Evolutionary conservation across 1,140 invertebrate species (phyloP).

Genomic region (Zaprionus vittiger): DNA sequence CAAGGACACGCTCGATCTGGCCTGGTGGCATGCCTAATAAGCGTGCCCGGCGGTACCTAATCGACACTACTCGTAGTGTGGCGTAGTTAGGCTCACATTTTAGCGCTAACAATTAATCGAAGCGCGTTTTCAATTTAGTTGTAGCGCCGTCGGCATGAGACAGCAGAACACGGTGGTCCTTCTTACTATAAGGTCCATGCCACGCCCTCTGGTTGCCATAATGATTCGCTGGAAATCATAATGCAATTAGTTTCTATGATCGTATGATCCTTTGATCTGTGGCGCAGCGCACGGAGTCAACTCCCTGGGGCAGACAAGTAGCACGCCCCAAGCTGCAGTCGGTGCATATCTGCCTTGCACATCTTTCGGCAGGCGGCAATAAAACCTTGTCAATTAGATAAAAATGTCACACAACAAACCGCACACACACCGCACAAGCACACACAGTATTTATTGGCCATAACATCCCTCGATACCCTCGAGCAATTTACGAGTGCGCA

Average conservation of each 20-base stretch:
- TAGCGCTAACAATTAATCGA: conserved; percentile 63
- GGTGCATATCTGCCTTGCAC: conserved; percentile 27
- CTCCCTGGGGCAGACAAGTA: conserved; percentile 34
- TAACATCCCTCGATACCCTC: not conserved
- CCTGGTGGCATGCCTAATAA: conserved; percentile 58
- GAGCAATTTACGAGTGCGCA: conserved; percentile 73
- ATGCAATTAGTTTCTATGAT: conserved; percentile 21
- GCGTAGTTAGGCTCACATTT: conserved; percentile 56
- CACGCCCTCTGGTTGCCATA: conserved; percentile 46
- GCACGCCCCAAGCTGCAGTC: conserved; percentile 69
- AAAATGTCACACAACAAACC: conserved; percentile 84
- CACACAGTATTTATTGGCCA: conserved; percentile 72
- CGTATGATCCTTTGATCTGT: conserved; percentile 51
- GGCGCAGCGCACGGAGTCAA: conserved; percentile 16
- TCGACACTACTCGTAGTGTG: conserved; percentile 29
- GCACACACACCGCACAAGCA: conserved; percentile 50
- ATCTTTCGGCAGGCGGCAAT: conserved; percentile 51
- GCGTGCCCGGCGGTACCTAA: conserved; percentile 64
- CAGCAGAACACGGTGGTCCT: conserved; percentile 63
- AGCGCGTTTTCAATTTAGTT: conserved; percentile 61
- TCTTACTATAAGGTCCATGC: not conserved
- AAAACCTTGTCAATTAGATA: conserved; percentile 84
- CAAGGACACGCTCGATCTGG: conserved; percentile 63
- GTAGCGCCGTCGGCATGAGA: conserved; percentile 56
- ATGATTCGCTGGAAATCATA: conserved; percentile 77